phyloP scores from a whole-genome alignment of 2,113 vertebrate species.

The Phyllostomus discolor region DNA sequence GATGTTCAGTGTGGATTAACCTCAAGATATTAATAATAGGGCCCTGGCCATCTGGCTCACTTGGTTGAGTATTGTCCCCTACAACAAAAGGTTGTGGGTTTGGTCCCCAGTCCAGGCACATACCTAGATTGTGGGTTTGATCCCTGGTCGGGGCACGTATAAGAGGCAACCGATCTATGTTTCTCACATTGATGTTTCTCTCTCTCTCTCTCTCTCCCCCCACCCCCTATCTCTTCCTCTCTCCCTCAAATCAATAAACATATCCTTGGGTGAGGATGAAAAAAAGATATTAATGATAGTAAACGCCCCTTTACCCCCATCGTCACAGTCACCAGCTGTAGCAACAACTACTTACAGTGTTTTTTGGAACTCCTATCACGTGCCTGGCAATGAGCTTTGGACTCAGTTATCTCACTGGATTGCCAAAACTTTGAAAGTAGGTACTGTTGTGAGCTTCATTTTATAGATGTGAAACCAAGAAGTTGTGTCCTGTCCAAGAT shows the following conservation, averaged over 20 bases:
- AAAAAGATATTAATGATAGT: not conserved
- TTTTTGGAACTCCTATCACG: not conserved
- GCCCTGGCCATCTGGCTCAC: too few species aligned
- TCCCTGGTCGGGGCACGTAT: too few species aligned
- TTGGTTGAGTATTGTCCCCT: too few species aligned
- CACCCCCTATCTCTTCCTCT: too few species aligned
- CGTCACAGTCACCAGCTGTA: not conserved
- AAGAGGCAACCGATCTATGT: too few species aligned
- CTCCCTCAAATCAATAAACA: too few species aligned
- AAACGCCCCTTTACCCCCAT: fast-evolving
- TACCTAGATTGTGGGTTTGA: too few species aligned
- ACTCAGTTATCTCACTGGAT: not conserved
- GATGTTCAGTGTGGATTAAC: not conserved
- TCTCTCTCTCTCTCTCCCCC: too few species aligned
- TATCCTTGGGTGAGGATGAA: too few species aligned
- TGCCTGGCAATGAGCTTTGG: not conserved
- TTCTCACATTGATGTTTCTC: too few species aligned
- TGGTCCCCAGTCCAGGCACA: too few species aligned
- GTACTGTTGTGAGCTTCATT: not conserved
- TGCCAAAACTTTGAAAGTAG: not conserved
- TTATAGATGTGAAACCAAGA: not conserved
- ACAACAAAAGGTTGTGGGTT: too few species aligned
- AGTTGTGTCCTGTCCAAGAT: not conserved
- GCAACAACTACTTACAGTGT: not conserved
- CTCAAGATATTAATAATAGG: not conserved